These are phyloP conservation scores for Hylaea fasciaria DNA, from an alignment of 2,888 invertebrate species.

Conservation along the genomic window DNA sequence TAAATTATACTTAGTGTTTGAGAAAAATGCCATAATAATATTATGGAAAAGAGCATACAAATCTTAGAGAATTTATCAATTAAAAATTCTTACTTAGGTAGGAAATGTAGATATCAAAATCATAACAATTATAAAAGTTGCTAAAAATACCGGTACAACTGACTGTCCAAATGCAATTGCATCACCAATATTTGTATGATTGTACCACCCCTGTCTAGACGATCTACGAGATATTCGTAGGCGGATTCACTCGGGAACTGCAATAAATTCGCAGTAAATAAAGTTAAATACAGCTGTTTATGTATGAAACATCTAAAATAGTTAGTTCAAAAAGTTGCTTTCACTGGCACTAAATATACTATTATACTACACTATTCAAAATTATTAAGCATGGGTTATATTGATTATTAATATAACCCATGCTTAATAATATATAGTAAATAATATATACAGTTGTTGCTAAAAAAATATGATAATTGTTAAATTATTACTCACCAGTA, in stretches of 20 bases:
- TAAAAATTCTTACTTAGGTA: no score
- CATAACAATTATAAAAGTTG: no score
- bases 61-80: no score
- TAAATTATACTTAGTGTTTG: no score
- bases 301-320: slow-evolving; percentile 25
- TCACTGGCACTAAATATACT: slow-evolving; percentile 38
- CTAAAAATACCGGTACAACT: neutral
- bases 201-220: slow-evolving; percentile 45
- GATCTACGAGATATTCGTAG: slow-evolving; percentile 40
- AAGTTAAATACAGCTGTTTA: slow-evolving; percentile 15
- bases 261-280: slow-evolving; percentile 22
- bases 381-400: no score
- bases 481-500: slow-evolving; percentile 39
- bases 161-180: slow-evolving; percentile 14
- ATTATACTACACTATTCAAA: no score
- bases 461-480: neutral
- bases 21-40: no score
- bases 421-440: no score
- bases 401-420: no score
- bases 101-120: no score
- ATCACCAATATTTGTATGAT: slow-evolving; percentile 33
- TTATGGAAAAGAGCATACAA: no score
- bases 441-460: neutral
- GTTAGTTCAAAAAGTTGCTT: slow-evolving; percentile 30
- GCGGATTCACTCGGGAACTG: slow-evolving; percentile 26